Evolutionary conservation across 1,140 invertebrate genomes (phyloP), one percentile per base, ranked within the genome.

Genomic region (Lordiphosa clarofinis): DNA sequence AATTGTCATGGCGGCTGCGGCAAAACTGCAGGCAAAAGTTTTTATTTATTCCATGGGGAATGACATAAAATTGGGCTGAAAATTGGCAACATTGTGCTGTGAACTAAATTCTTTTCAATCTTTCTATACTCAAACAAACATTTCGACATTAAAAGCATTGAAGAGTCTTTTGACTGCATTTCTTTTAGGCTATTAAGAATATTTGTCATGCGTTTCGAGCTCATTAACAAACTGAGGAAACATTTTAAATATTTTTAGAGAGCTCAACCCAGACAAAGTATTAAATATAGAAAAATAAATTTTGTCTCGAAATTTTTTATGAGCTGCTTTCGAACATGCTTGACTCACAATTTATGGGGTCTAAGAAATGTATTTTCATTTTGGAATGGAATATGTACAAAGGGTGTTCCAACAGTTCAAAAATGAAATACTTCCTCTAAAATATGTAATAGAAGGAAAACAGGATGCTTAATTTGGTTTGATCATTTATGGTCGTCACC

Each of bases 201-300:
- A 82, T 79, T 79, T 79, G 75, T 79, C 75, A 79, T 71, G 71
- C 54, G 67, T 82, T 9, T 13, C 10, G 15, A 56, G 55, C 66
- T 62, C 66, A 67, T 81, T 74, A 59, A 79, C 19, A 43, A 42
- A 39, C 56, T 43, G 13, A 11, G 24, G 38, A 42, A 40, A 43
- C 42, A 28, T 71, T 46, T 38, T 36, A 37, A 54, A 75, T 19
- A 39, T 60, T 67, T 67, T 58, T 33, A 38, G 28, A 58, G 54
- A 8, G 31, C 28, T 48, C 65, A 69, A 64, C 61, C 66, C 40
- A 59, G 50, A 53, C 12, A 42, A 24, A 53, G 11, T 54, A 33
- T 39, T 65, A 49, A 49, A 42, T 56, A 54, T 47, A 24, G 39
- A 28, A 35, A 56, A 35, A 61, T 59, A 43, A 71, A 61, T 19